Conservation (phyloP, 2,888 invertebrate genomes). For the Phyllotreta cruciferae region DNA sequence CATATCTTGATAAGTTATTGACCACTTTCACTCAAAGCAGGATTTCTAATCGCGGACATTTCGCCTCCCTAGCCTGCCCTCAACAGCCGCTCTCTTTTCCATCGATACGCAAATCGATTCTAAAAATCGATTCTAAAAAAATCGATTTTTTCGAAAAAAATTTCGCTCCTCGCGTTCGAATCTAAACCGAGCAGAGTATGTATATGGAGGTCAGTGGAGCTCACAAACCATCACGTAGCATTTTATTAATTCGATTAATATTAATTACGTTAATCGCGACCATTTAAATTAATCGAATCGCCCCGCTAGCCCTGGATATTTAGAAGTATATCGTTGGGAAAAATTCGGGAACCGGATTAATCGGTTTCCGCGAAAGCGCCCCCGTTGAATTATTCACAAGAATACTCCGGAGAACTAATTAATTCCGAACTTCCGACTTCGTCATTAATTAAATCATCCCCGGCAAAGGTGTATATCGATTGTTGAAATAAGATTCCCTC, state of each 20-base stretch:
- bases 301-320: too few relatives aligned
- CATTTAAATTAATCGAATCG: too few relatives aligned
- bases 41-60: slow-evolving; percentile 45
- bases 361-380: slow-evolving; percentile 4
- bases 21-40: slow-evolving; percentile 44
- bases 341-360: too few relatives aligned
- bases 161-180: neutral
- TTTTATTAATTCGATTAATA: too few relatives aligned
- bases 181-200: neutral
- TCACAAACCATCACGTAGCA: too few relatives aligned
- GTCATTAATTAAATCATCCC: slow-evolving; percentile 22
- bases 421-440: slow-evolving; percentile 25
- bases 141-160: too few relatives aligned
- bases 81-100: slow-evolving; percentile 26
- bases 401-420: slow-evolving; percentile 25
- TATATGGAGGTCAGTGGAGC: too few relatives aligned
- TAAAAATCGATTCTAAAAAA: too few relatives aligned
- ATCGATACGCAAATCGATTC: neutral
- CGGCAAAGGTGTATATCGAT: slow-evolving; percentile 6
- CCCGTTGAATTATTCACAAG: slow-evolving; percentile 27
- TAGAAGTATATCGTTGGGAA: too few relatives aligned
- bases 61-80: slow-evolving; percentile 40
- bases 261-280: too few relatives aligned
- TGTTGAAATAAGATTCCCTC: neutral
- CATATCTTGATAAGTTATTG: slow-evolving; percentile 29